Percentiles rank a stretch among this genome's conserved stretches.
Conservation (phyloP, 2,113 vertebrate species). For the Sprattus sprattus region DNA sequence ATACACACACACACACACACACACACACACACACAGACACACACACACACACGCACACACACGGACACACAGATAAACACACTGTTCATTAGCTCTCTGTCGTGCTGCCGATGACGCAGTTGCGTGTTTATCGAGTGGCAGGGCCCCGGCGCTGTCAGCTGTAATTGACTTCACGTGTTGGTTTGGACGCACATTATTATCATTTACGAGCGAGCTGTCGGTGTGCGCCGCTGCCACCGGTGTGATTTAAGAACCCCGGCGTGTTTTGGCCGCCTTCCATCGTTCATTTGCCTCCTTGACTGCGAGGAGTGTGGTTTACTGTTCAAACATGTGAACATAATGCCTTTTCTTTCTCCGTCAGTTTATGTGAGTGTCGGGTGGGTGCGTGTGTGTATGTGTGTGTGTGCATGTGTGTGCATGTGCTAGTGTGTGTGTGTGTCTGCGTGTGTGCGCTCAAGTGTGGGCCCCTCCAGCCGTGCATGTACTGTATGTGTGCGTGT, state of each 20-base stretch:
- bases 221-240: background rate
- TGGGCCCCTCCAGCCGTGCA: background rate
- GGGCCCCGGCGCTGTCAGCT: background rate
- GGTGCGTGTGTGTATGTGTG: background rate
- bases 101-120: constrained; percentile 37
- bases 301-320: background rate
- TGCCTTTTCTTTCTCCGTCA: constrained; percentile 9
- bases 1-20: background rate
- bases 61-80: constrained; percentile 5
- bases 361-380: background rate
- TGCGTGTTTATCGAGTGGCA: constrained; percentile 11
- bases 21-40: background rate
- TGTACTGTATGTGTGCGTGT: background rate
- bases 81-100: constrained; percentile 52
- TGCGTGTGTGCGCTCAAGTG: background rate
- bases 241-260: background rate
- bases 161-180: constrained; percentile 7
- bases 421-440: background rate
- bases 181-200: background rate
- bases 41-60: constrained; percentile 45
- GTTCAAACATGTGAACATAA: constrained; percentile 15
- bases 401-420: background rate
- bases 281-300: background rate
- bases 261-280: background rate
- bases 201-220: constrained; percentile 2